Base-by-base conservation (phyloP, 2,888 invertebrate genomes). In the Aquatica leii region DNA sequence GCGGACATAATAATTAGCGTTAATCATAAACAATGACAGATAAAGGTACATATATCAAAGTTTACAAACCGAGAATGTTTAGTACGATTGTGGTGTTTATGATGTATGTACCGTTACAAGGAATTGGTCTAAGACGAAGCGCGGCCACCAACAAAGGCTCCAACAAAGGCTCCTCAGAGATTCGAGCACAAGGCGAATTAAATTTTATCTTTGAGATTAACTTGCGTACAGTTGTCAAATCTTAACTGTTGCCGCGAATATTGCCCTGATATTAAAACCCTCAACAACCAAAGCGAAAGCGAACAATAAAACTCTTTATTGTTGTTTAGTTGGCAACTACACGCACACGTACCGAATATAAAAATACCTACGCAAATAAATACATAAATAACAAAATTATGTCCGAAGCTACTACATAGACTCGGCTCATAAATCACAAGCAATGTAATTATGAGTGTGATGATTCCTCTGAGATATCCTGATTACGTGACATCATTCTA, bases 401-500 rank as follows among this genome's bases (percentile, higher is more conserved):
- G 24, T 24, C 24, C 24, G 24, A 24, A 24, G 24, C 24, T 24
- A 4, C 24, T 24, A 24, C 24, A 24, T 24, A 24, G 24, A 24
- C 24, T 24, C 24, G 24, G 24, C 66, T 67, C 65, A 66, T 78
- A 78, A 78, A 78, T 78, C 78, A 77, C 76, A 66, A 69, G 70
- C 59, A 69, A 73, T 72, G 76, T 78, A 78, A 79, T 79, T 78
- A 77, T 73, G 73, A 73, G 71, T 72, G 71, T 74, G 76, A 76
- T 77, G 78, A 77, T 78, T 78, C 77, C 77, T 79, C 73, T 20
- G 77, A 78, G 78, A 78, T 79, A 76, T 76, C 74, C 76, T 76
- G 78, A 79, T 79, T 79, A 79, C 79, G 78, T 78, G 79, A 78
- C 77, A 77, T 79, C 77, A 77, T 78, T 78, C 76, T 73, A 72